Conservation (phyloP, 2,113 vertebrate genomes). For the Sialia sialis region DNA sequence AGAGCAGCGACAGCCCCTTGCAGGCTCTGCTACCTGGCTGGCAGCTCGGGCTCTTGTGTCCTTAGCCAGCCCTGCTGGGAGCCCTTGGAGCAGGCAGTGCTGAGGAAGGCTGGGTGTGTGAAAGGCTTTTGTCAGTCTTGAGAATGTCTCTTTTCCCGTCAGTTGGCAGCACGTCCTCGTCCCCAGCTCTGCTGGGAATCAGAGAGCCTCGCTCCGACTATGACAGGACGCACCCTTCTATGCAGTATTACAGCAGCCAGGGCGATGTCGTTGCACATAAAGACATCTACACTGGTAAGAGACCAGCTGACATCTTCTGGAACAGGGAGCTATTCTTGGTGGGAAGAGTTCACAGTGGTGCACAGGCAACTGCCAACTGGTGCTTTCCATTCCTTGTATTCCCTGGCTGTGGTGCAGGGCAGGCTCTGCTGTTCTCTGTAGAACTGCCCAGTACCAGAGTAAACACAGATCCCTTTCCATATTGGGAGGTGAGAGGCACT, state of each 20-base stretch:
- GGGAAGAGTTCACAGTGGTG: not conserved
- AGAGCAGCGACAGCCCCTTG: not conserved
- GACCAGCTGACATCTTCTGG: not conserved
- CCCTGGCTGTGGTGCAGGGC: not conserved
- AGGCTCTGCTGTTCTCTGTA: not conserved
- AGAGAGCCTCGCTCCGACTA: slow-evolving; percentile 90
- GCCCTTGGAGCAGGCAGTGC: not conserved
- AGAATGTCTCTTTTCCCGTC: not conserved
- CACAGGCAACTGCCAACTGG: not conserved
- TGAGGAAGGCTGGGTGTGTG: not conserved
- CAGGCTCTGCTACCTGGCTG: not conserved
- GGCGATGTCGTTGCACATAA: slow-evolving; percentile 86
- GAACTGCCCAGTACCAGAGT: not conserved
- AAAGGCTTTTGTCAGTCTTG: not conserved
- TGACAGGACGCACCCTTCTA: slow-evolving; percentile 87
- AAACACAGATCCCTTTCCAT: not conserved
- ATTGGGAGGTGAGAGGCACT: not conserved
- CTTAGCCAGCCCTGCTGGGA: not conserved
- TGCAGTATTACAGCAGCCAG: slow-evolving; percentile 97
- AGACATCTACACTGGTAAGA: slow-evolving; percentile 90
- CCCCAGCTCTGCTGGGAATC: slow-evolving; percentile 90
- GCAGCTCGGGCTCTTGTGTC: not conserved
- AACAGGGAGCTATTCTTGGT: not conserved
- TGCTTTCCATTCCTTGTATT: not conserved
- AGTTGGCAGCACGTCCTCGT: slow-evolving; percentile 95